Evolutionary conservation across 2,888 invertebrate genomes (phyloP), one percentile per base, ranked within the genome.

Genomic region (Ctena decussata): DNA sequence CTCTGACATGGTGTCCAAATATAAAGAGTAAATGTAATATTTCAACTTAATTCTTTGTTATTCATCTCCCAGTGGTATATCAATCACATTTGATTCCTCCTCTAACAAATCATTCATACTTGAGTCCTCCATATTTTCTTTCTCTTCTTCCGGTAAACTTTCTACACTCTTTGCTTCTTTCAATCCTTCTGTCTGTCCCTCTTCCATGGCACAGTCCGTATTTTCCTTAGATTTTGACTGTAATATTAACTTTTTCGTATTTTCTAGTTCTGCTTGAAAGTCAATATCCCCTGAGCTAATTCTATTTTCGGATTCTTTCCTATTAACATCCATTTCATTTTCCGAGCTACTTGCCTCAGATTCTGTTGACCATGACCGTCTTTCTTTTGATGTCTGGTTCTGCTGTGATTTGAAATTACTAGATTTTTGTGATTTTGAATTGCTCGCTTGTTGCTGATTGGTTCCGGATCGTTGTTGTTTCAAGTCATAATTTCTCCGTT

Each of bases 51-150:
- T 46, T 18, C 21, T 46, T 18, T n/a, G 2, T n/a, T 46, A 46
- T 3, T 46, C 46, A 46, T 46, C 46, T 15, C 46, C 84, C 21
- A 85, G 44, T 15, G 77, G 75, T 12, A 88, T 74, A 79, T 88
- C 88, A n/a, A 88, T 79, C 44, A 88, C 85, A 77, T 84, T 71
- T 2, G 83, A 78, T 30, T 82, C 85, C 11, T 74, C 82, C 24
- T 83, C 73, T 39, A 80, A 80, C 21, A 88, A 57, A 37, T 88
- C 88, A 35, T 78, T 41, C 78, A 85, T 82, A 35, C 35, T 21
- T 27, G 32, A 15, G 15, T 84, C 84, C 27, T 73, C 74, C 21
- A 46, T 39, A 60, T 69, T 82, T 15, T 73, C 82, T 53, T 76
- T 80, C 30, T 85, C 85, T 39, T 65, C 24, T 1, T n/a, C 77